A percentile compares a stretch with the other conserved stretches of the same genome.
phyloP scores from a whole-genome alignment of 2,888 invertebrate species.

The Caenorhabditis angaria region DNA sequence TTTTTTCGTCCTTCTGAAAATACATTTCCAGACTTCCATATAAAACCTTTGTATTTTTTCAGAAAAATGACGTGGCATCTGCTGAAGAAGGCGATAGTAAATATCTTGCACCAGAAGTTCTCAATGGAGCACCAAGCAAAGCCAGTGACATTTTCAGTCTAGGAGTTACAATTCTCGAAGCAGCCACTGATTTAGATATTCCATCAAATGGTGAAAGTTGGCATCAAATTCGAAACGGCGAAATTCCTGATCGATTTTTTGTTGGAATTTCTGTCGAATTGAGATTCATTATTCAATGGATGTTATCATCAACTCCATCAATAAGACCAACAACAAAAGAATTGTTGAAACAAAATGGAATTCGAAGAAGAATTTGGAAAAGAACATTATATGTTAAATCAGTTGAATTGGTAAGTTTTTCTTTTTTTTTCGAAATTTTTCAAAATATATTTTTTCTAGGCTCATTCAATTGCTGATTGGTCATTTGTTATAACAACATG shows the following conservation, averaged over 20 bases:
- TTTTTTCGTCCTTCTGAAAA: constrained; percentile 5
- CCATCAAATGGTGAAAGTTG: constrained; percentile 80
- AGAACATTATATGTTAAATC: constrained; percentile 9
- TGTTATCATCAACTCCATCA: constrained; percentile 45
- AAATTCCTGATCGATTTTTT: constrained; percentile 75
- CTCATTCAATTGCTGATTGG: not conserved
- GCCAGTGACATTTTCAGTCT: constrained; percentile 80
- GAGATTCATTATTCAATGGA: constrained; percentile 40
- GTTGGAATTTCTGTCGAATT: constrained; percentile 40
- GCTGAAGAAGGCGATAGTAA: constrained; percentile 80
- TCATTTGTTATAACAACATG: constrained; percentile 20
- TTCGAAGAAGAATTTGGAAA: constrained; percentile 6
- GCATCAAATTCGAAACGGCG: constrained; percentile 78
- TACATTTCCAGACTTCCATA: too few relatives aligned
- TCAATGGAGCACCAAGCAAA: constrained; percentile 79
- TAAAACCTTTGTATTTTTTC: constrained; percentile 18
- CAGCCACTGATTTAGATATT: constrained; percentile 80
- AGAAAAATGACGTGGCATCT: constrained; percentile 32
- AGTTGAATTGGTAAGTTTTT: constrained; percentile 15
- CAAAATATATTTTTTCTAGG: constrained; percentile 8
- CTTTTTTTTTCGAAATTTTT: not conserved
- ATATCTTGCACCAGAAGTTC: constrained; percentile 81
- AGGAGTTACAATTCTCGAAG: constrained; percentile 53
- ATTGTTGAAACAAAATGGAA: constrained; percentile 13
- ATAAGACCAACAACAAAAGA: constrained; percentile 44